Evolutionary conservation across 1,140 invertebrate genomes (phyloP).

Genomic region (Philotrypesis tridentata): DNA sequence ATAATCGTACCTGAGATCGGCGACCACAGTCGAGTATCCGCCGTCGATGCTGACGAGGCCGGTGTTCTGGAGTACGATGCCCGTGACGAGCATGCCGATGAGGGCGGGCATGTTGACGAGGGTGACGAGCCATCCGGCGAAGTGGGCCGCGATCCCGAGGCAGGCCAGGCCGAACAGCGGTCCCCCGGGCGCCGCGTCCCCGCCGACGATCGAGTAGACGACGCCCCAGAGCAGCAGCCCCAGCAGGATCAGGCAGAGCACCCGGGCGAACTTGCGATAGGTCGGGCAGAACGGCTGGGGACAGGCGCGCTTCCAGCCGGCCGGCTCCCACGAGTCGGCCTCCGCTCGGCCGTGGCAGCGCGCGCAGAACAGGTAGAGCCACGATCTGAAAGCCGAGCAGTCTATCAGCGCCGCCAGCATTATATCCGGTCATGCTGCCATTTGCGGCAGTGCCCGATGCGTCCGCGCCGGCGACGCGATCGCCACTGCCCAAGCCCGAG

Average conservation of each 20-base stretch:
- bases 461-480: slow-evolving; percentile 31
- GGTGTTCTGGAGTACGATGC: slow-evolving; percentile 86
- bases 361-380: slow-evolving; percentile 82
- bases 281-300: slow-evolving; percentile 87
- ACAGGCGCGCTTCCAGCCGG: slow-evolving; percentile 83
- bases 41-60: slow-evolving; percentile 82
- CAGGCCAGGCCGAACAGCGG: slow-evolving; percentile 86
- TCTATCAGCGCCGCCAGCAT: background rate
- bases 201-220: slow-evolving; percentile 82
- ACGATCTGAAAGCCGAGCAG: slow-evolving; percentile 75
- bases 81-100: slow-evolving; percentile 89
- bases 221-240: slow-evolving; percentile 85
- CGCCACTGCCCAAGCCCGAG: slow-evolving; percentile 30
- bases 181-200: slow-evolving; percentile 84
- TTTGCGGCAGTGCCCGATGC: too few relatives aligned
- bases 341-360: slow-evolving; percentile 81
- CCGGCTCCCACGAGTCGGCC: slow-evolving; percentile 84
- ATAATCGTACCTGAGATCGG: slow-evolving; percentile 83
- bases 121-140: slow-evolving; percentile 85
- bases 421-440: background rate
- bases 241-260: slow-evolving; percentile 80
- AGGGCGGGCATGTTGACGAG: slow-evolving; percentile 88
- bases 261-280: slow-evolving; percentile 84
- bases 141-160: slow-evolving; percentile 83
- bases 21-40: slow-evolving; percentile 77